These are phyloP conservation scores for Eolophus roseicapilla DNA, from an alignment of 2,113 vertebrate genomes.

Conservation along the genomic window DNA sequence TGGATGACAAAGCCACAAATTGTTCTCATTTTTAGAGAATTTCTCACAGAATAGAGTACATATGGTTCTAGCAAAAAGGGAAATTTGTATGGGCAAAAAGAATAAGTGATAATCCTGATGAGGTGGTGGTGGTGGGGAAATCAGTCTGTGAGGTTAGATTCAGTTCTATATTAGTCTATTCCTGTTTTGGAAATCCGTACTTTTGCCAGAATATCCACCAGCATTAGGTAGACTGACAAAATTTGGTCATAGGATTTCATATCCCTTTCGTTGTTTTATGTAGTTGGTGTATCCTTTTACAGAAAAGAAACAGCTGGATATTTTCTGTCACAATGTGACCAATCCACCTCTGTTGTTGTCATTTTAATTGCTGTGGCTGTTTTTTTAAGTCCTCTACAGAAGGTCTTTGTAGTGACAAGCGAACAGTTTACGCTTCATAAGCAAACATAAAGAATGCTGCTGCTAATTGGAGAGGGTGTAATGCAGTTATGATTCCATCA, in stretches of 20 bases:
- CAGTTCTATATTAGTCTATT: neutral
- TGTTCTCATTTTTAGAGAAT: neutral
- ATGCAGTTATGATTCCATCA: constrained; percentile 58
- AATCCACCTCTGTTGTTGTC: constrained; percentile 60
- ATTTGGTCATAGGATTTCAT: neutral
- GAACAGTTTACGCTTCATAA: constrained; percentile 46
- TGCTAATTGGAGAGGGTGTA: constrained; percentile 55
- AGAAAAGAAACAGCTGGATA: constrained; percentile 42
- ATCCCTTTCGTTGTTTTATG: neutral
- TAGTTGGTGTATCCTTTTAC: neutral
- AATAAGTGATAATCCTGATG: neutral
- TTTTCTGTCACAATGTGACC: constrained; percentile 40
- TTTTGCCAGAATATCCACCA: neutral
- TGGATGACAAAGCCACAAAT: rapidly evolving
- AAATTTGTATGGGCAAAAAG: neutral
- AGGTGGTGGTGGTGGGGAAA: neutral
- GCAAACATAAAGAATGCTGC: constrained; percentile 60
- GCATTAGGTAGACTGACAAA: neutral
- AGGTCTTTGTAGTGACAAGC: constrained; percentile 63
- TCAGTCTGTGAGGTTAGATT: neutral
- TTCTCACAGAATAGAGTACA: neutral
- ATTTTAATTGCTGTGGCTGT: constrained; percentile 64
- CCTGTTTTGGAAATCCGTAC: neutral
- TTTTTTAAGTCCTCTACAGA: constrained; percentile 60
- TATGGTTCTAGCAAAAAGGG: neutral